Conservation (phyloP, 2,797 vertebrate genomes). For the Danio choprae region DNA sequence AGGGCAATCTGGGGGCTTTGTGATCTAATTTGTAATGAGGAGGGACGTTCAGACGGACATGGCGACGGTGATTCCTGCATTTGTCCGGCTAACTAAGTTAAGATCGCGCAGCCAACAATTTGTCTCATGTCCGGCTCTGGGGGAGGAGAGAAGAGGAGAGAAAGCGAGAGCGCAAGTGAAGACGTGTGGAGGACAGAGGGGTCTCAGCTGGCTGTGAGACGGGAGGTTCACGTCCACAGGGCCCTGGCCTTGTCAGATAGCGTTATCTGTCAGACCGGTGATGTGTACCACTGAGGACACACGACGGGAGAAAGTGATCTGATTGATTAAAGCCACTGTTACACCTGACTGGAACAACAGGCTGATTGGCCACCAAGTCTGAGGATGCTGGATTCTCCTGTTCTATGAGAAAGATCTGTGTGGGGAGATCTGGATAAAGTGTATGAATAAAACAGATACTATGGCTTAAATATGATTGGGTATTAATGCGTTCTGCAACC, state of each 20-base stretch:
- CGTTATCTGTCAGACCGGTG: constrained; percentile 78
- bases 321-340: constrained; percentile 79
- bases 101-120: constrained; percentile 53
- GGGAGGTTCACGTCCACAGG: constrained; percentile 66
- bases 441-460: constrained; percentile 21
- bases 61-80: constrained; percentile 57
- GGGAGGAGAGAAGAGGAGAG: constrained; percentile 42
- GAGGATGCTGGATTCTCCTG: constrained; percentile 9
- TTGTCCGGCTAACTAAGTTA: constrained; percentile 64
- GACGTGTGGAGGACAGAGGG: constrained; percentile 52
- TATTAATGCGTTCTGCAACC: not conserved
- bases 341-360: constrained; percentile 65
- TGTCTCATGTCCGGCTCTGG: constrained; percentile 54
- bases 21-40: constrained; percentile 57
- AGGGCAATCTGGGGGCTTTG: constrained; percentile 43
- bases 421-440: not conserved
- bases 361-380: constrained; percentile 49
- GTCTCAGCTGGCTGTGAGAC: constrained; percentile 68
- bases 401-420: constrained; percentile 11
- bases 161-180: constrained; percentile 52
- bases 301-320: constrained; percentile 77
- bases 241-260: constrained; percentile 83
- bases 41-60: constrained; percentile 51
- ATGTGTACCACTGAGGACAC: constrained; percentile 74
- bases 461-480: not conserved